These are phyloP conservation scores for Cordilura impudica DNA, from an alignment of 2,888 invertebrate species.

Conservation along the genomic window DNA sequence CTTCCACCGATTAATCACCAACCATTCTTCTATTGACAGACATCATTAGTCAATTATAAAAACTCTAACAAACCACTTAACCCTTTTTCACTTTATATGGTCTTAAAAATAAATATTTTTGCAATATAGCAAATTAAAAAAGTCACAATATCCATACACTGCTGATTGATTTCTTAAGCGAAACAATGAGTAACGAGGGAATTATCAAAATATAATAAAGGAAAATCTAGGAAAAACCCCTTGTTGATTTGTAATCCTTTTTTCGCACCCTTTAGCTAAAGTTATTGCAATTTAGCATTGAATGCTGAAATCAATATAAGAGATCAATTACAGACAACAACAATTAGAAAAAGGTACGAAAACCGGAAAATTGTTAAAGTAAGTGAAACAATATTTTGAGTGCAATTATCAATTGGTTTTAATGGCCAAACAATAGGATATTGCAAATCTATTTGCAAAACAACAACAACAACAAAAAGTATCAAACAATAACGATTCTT, in stretches of 20 bases:
- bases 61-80: constrained; percentile 22
- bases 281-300: constrained; percentile 40
- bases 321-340: constrained; percentile 51
- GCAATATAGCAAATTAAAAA: not conserved
- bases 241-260: not conserved
- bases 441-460: not conserved
- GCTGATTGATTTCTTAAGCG: not conserved
- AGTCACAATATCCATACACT: not conserved
- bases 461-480: not conserved
- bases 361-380: not conserved
- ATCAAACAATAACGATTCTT: not conserved
- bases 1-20: constrained; percentile 13
- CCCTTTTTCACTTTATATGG: constrained; percentile 1
- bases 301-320: constrained; percentile 57
- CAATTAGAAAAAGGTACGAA: not conserved
- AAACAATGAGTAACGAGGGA: not conserved
- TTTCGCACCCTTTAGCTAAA: constrained; percentile 31
- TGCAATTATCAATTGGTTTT: constrained; percentile 55
- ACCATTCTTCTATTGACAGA: not conserved
- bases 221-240: not conserved
- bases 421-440: constrained; percentile 18
- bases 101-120: not conserved
- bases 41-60: constrained; percentile 23
- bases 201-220: not conserved
- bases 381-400: constrained; percentile 41